Evolutionary conservation across 2,113 vertebrate genomes (phyloP), one percentile per base, ranked within the genome.

Genomic region (Tor tambroides): DNA sequence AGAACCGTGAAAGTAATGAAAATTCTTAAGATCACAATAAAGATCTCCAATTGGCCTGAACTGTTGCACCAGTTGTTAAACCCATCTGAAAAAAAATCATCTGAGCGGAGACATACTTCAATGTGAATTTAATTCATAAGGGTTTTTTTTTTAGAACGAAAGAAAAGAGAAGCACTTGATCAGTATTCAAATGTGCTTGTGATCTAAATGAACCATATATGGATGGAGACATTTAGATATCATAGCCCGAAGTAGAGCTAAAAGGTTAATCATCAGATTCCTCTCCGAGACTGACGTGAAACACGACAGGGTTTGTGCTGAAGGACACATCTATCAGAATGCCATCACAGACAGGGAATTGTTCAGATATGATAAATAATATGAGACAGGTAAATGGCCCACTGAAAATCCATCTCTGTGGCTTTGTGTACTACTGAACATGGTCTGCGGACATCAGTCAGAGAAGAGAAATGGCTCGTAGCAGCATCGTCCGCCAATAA

Each of bases 341-440:
- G 67, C 46, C 83, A 74, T 72, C 49, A 28, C 35, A 59, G 76
- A 38, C 35, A n/a, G 43, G 38, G 71, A 88, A 65, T 59, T 75
- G 51, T 78, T 30, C 59, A 19, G 35, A 84, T 80, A 80, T 80
- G 87, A 88, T 72, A 88, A 61, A 78, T 59, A 79, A 79, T 80
- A 84, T 43, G 65, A 69, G 82, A 72, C 83, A 74, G 38, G 82
- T 84, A 88, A 88, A 88, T 69, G 76, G 75, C 10, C 43, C 41
- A 54, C 72, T 77, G 72, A 83, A 87, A 84, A 54, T 65, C 41
- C 21, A 54, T 84, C 77, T 86, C 63, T 21, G 46, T 71, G 83
- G 83, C 49, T 84, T 84, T 56, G 59, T 86, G 49, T 74, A 61
- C 78, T 84, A 5, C 19, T 65, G 6, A 83, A 78, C 17, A 0